A percentile compares a stretch with the other conserved stretches of the same genome.
Evolutionary conservation across 2,797 vertebrate species (phyloP).

Genomic region (Mastacembelus armatus): DNA sequence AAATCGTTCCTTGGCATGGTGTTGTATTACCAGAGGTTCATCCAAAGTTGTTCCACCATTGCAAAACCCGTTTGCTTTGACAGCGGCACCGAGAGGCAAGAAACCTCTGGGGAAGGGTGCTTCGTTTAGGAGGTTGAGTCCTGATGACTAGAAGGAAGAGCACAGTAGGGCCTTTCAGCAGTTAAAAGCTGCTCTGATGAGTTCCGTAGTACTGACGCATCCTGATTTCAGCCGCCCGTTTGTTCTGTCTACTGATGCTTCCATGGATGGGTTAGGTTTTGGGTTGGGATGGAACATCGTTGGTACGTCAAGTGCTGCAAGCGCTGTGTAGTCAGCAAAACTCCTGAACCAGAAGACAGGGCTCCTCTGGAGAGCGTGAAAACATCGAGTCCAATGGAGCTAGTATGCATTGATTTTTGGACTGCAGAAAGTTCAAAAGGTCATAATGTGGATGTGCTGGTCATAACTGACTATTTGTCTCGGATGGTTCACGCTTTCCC

Average conservation of each 20-base stretch:
- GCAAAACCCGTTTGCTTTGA: not conserved
- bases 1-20: constrained; percentile 13
- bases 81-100: not conserved
- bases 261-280: not conserved
- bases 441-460: no score
- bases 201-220: constrained; percentile 1
- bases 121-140: not conserved
- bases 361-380: no score
- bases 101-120: not conserved
- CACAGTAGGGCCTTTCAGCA: not conserved
- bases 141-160: not conserved
- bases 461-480: no score
- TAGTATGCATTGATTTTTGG: no score
- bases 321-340: no score
- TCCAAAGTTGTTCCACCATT: not conserved
- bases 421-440: no score
- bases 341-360: no score
- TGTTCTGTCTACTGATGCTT: not conserved
- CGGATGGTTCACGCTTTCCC: no score
- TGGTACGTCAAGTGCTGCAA: no score
- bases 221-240: constrained; percentile 11
- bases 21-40: constrained; percentile 27
- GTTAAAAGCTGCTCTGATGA: constrained; percentile 3
- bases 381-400: no score
- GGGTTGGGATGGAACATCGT: no score